Evolutionary conservation across 2,113 vertebrate genomes (phyloP), one percentile per base, ranked within the genome.

Genomic region (Rana temporaria): DNA sequence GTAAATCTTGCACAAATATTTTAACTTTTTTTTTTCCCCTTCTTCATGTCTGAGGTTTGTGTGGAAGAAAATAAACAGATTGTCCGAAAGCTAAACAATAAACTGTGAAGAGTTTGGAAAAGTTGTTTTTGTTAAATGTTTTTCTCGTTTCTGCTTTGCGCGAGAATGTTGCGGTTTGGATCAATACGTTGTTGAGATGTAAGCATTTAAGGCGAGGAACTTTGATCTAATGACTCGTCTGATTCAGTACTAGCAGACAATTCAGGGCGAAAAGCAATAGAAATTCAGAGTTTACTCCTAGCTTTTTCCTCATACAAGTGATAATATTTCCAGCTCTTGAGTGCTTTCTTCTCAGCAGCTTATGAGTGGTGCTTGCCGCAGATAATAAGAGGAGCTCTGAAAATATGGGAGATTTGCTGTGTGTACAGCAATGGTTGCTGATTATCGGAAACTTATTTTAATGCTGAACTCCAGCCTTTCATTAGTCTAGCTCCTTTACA

Each of bases 21-120:
- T 26, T 56, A 48, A 48, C 18, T 20, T 69, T 82, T 65, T 55
- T 72, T 62, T 70, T 62, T 15, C 38, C 48, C 19, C 48, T 48
- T 8, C 42, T 38, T 17, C 17, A 64, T 16, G 22, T 65, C 42
- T 55, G 60, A 30, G 60, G 69, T 73, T 81, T 12, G 59, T 63
- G 68, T 56, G 42, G 48, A 73, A 81, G 60, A 42, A 81, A 81
- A 81, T 81, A 73, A 81, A 73, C 79, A 80, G 78, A 73, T 65
- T 81, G 69, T 55, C 80, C 24, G 34, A 56, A 74, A 73, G 4
- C 70, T 56, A 74, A 82, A 65, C 79, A 56, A 74, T 73, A 74
- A 74, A 53, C 42, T 20, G 48, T 64, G 80, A 20, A 72, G 18
- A 55, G 60, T 53, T 63, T 30, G 60, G 79, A 56, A 26, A 22